Base-by-base conservation (phyloP, 2,797 vertebrate species). In the Urosaurus nigricauda region DNA sequence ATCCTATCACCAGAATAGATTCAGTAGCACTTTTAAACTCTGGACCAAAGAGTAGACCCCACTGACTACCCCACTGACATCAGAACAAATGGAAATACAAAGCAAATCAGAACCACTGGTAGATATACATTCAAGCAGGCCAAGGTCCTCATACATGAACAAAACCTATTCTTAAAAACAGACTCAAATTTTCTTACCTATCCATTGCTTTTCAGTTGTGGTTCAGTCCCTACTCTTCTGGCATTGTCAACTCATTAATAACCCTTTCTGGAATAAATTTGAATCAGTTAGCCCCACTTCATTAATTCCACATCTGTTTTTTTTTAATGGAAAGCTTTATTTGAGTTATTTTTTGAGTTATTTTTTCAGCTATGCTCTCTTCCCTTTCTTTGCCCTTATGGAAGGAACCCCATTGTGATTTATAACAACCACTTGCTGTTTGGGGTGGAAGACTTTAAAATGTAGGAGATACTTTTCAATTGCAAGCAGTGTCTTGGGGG, bases 321-420 rank as follows among this genome's bases (percentile, higher is more conserved):
- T 51, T 26, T 29, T 13, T 13, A 47, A 47, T 24, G 43, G 9
- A 70, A 83, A 4, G 53, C 47, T 17, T 53, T 75, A 4, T 83
- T 83, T 65, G 29, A 83, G 63, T 43, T 43, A 3, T 43, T 43
- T 43, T 43, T 43, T 43, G 43, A 83, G 63, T 47, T 83, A 82
- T 88, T 71, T 87, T 94, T 89, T 90, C 93, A 80, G 77, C 74
- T 87, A 9, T 84, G 58, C 43, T 94, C 51, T 88, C 80, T 89
- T 87, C 89, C 85, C 5, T 1, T 68, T 79, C 79, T 32, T 53
- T 60, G 65, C 0, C 40, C 78, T 43, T 74, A 26, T 26, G 32
- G 82, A 63, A 73, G 35, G 43, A 80, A 80, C 13, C 8, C 19
- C 40, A 21, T 13, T 79, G 53, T 90, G 89, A 68, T 68, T 4